Conservation (phyloP, 2,797 vertebrate genomes). For the Spinus pinus region DNA sequence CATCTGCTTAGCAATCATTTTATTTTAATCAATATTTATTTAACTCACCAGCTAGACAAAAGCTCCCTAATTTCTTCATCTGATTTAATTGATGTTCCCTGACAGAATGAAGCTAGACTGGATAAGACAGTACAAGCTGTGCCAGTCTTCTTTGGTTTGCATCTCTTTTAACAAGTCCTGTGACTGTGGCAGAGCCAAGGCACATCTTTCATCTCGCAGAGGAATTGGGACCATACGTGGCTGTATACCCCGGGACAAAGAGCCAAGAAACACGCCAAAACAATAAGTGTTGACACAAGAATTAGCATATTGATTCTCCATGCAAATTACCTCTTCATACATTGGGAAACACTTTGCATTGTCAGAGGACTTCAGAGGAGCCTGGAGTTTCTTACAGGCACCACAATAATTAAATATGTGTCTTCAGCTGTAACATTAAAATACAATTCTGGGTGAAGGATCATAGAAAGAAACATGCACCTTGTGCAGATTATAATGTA, state of each 20-base stretch:
- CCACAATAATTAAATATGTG: background rate
- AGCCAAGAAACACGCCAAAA: background rate
- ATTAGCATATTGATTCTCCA: conserved; percentile 52
- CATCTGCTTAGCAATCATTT: conserved; percentile 7
- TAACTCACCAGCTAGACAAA: conserved; percentile 26
- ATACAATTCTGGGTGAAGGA: background rate
- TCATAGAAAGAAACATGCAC: background rate
- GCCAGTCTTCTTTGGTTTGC: background rate
- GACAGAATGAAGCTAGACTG: conserved; percentile 9
- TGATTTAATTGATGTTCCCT: background rate
- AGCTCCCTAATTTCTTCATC: conserved; percentile 30
- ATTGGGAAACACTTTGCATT: conserved; percentile 19
- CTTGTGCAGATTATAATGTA: background rate
- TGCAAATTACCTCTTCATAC: conserved; percentile 29
- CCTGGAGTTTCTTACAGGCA: background rate
- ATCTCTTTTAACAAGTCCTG: conserved; percentile 7
- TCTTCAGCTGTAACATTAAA: background rate
- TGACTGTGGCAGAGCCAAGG: background rate
- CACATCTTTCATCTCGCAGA: background rate
- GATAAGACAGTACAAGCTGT: conserved; percentile 16
- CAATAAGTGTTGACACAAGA: conserved; percentile 14
- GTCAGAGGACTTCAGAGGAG: conserved; percentile 22
- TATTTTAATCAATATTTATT: conserved; percentile 53
- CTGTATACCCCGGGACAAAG: background rate
- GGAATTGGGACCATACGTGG: background rate